phyloP scores from a whole-genome alignment of 2,113 vertebrate species.

The Oplegnathus fasciatus region DNA sequence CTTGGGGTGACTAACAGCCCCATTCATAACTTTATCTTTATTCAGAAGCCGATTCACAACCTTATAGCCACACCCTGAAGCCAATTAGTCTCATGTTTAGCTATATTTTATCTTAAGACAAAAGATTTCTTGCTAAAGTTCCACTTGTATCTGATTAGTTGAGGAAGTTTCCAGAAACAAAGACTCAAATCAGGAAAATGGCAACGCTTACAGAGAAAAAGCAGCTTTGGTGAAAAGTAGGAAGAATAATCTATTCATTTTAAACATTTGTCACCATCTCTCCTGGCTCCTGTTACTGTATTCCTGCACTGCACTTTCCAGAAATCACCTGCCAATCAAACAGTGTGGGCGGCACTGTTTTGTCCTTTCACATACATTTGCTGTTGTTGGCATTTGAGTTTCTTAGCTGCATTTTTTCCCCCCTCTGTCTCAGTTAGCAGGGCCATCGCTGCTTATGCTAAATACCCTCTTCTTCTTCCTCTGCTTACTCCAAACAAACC shows the following conservation, averaged over 20 bases:
- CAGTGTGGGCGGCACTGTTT: constrained; percentile 48
- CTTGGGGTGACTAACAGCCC: background rate
- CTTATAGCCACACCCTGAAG: background rate
- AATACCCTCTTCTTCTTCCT: constrained; percentile 15
- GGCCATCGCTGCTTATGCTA: constrained; percentile 4
- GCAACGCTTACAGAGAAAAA: background rate
- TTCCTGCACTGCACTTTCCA: constrained; percentile 35
- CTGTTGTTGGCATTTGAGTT: constrained; percentile 31
- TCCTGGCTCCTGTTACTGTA: constrained; percentile 18
- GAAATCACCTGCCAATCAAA: constrained; percentile 54
- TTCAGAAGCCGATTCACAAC: background rate
- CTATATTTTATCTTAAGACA: background rate
- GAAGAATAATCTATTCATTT: constrained; percentile 6
- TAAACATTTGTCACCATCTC: constrained; percentile 10
- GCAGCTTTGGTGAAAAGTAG: background rate
- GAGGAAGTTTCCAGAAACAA: background rate
- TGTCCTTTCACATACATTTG: constrained; percentile 37
- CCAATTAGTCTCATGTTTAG: background rate
- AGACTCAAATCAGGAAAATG: background rate
- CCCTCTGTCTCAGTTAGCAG: background rate
- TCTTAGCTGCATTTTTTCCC: constrained; percentile 4
- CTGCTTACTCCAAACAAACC: constrained; percentile 36
- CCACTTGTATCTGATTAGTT: background rate
- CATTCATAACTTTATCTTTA: background rate
- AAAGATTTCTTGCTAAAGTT: background rate